Evolutionary conservation across 2,888 invertebrate genomes (phyloP).

Genomic region (Spodoptera picta): DNA sequence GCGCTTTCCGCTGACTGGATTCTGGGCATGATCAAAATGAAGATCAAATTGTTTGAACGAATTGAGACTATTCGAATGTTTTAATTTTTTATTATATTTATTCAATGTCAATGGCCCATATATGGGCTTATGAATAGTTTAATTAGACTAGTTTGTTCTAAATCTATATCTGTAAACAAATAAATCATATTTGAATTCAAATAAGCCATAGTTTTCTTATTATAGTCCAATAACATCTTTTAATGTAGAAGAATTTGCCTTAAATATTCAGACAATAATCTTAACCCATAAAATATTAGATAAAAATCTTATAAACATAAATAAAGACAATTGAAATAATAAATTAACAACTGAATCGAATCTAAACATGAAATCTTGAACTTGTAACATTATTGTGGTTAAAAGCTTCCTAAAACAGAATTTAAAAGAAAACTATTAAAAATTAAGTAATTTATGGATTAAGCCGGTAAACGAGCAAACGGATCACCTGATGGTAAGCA

Average conservation of each 20-base stretch:
- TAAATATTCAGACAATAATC: too few species aligned
- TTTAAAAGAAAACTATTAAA: too few species aligned
- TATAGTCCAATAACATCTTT: too few species aligned
- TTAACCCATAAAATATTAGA: not conserved
- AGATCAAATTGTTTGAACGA: conserved; percentile 69
- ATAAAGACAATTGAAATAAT: not conserved
- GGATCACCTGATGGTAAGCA: too few species aligned
- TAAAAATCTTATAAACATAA: not conserved
- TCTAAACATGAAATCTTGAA: conserved; percentile 13
- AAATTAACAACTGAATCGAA: not conserved
- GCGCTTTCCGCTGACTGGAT: conserved; percentile 72
- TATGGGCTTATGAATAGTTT: too few species aligned
- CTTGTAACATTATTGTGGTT: conserved; percentile 12
- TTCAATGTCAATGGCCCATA: too few species aligned
- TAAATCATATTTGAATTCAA: too few species aligned
- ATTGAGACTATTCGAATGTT: conserved; percentile 60
- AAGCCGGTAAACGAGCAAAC: too few species aligned
- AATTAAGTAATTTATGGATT: too few species aligned
- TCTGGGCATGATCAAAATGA: conserved; percentile 74
- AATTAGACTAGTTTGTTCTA: not conserved
- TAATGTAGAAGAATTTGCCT: too few species aligned
- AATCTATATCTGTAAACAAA: not conserved
- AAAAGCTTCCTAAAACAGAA: conserved; percentile 7
- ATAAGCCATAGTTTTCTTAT: too few species aligned
- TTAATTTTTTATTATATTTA: conserved; percentile 1